Conservation (phyloP, 2,888 invertebrate species). For the Euphydryas editha region DNA sequence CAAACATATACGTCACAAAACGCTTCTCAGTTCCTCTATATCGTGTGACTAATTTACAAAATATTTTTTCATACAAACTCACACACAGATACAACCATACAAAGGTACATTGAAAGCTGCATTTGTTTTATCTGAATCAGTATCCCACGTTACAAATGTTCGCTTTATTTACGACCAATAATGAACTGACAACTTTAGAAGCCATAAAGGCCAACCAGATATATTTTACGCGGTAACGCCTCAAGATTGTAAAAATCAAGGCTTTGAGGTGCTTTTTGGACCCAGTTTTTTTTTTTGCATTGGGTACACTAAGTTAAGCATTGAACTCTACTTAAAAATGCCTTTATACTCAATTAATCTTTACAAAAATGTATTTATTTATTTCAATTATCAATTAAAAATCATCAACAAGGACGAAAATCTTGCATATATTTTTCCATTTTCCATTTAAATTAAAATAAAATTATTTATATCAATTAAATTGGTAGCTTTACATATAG, state of each 20-base stretch:
- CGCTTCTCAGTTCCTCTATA: no score
- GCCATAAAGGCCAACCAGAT: conserved; percentile 49
- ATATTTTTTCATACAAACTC: not conserved
- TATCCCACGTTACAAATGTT: conserved; percentile 53
- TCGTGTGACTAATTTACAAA: no score
- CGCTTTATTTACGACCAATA: conserved; percentile 66
- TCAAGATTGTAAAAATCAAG: conserved; percentile 45
- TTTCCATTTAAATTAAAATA: no score
- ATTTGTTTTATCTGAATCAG: conserved; percentile 46
- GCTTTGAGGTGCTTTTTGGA: conserved; percentile 25
- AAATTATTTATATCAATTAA: no score
- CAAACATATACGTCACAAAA: no score
- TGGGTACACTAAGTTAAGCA: not conserved
- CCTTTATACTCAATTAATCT: no score
- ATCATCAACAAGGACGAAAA: no score
- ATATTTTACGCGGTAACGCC: conserved; percentile 50
- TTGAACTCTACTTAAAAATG: not conserved
- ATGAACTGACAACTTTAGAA: conserved; percentile 65
- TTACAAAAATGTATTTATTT: no score
- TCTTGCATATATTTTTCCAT: no score
- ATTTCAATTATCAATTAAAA: no score
- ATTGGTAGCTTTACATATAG: no score
- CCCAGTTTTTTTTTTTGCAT: conserved; percentile 13
- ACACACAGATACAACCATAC: not conserved
- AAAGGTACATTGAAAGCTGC: conserved; percentile 13